Percentiles rank a stretch among this genome's conserved stretches.
Evolutionary conservation across 2,113 vertebrate genomes (phyloP).

Genomic region (chimpanzee (Pan troglodytes)): NHGRI_mPanTro3-v2.1_pri NC_072408.2:23213001-23213500

Average conservation of each 20-base stretch:
- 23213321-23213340: not conserved
- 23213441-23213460: not conserved
- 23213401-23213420: not conserved
- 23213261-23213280: not conserved
- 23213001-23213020: not conserved
- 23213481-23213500: not conserved
- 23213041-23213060: not conserved
- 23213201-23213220: not conserved
- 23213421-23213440: not conserved
- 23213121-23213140: not conserved
- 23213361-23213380: not conserved
- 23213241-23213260: not conserved
- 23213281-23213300: not conserved
- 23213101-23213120: not conserved
- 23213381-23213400: not conserved
- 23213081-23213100: not conserved
- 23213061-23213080: not conserved
- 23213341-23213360: not conserved
- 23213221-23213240: not conserved
- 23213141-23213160: not conserved
- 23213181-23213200: not conserved
- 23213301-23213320: not conserved
- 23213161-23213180: not conserved
- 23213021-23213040: not conserved
- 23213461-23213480: not conserved